phyloP scores from a whole-genome alignment of 1,140 invertebrate genomes.

The Drosophila nikananu region DNA sequence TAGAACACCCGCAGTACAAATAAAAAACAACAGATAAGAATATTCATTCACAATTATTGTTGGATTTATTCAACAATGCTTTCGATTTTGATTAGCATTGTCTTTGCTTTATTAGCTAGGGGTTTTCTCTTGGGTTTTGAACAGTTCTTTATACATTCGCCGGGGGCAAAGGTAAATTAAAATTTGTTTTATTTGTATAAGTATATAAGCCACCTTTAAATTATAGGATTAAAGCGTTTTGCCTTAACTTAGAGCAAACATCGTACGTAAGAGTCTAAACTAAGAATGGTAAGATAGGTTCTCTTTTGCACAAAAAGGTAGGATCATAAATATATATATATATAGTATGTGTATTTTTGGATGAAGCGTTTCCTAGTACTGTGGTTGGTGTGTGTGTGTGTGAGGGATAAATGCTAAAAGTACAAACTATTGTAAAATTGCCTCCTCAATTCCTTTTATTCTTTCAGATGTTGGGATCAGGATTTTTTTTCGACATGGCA shows the following conservation, averaged over 20 bases:
- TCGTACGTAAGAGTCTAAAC: conserved; percentile 38
- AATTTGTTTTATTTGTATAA: conserved; percentile 44
- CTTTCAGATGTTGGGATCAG: conserved; percentile 23
- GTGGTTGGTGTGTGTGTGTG: conserved; percentile 22
- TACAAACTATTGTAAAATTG: conserved; percentile 56
- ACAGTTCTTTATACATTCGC: conserved; percentile 55
- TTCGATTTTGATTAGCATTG: conserved; percentile 11
- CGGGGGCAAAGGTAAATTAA: conserved; percentile 39
- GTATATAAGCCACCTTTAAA: conserved; percentile 74
- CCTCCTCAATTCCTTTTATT: conserved; percentile 37
- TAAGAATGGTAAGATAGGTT: conserved; percentile 60
- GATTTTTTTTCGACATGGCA: conserved; percentile 26
- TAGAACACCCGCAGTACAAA: not conserved
- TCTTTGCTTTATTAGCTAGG: conserved; percentile 43
- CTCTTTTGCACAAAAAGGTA: conserved; percentile 50
- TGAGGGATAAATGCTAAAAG: conserved; percentile 52
- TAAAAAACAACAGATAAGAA: not conserved
- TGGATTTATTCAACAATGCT: conserved; percentile 37
- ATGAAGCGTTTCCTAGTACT: conserved; percentile 67
- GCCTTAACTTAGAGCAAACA: conserved; percentile 41
- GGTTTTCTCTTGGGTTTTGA: conserved; percentile 35
- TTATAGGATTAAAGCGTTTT: conserved; percentile 55
- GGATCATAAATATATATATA: conserved; percentile 56
- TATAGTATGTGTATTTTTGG: conserved; percentile 55
- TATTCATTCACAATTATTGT: conserved; percentile 14